Base-by-base conservation (phyloP, 2,797 vertebrate genomes). In the Sebastes matsubarae region DNA sequence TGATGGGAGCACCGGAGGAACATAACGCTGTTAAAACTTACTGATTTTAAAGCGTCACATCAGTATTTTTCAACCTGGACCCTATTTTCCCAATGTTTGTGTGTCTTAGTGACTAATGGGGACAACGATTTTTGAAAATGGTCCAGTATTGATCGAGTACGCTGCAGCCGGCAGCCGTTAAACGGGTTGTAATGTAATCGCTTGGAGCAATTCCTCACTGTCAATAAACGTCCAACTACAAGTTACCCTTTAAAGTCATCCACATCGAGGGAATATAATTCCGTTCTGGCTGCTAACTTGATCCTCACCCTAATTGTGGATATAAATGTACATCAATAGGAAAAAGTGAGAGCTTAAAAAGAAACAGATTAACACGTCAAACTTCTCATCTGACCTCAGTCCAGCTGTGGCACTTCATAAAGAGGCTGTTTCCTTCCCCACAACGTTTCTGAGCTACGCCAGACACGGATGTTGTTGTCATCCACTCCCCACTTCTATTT, bases 381-480 rank as follows among this genome's bases (percentile, higher is more conserved):
- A 29, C 52, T 79, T 64, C 22, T 81, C 10, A 27, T 68, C 66
- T 64, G 72, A 75, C 68, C 14, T 50, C 9, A 58, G 18, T 63
- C 32, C 13, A 68, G 25, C 61, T 57, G 54, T 68, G 60, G 60
- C 52, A 29, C 52, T 66, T 68, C 9, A 32, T 68, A 34, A 82
- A 83, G 50, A 25, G 20, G 27, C 64, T 1, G 29, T 50, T 77
- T 75, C 32, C 64, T 68, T 57, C 16, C 46, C 80, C 74, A 55
- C 75, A 73, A 67, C 16, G 16, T 79, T 59, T 78, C 52, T 68
- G 73, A 82, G 50, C 70, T 67, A 74, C 68, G 71, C 86, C 75
- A 88, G 84, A 79, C 73, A 42, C 16, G 61, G 75, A 84, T 82
- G 82, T 79, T 80, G 81, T 64, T 72, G 78, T 91, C 80, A 86